Conservation (phyloP, 2,888 invertebrate species). For the Troides helena region DNA sequence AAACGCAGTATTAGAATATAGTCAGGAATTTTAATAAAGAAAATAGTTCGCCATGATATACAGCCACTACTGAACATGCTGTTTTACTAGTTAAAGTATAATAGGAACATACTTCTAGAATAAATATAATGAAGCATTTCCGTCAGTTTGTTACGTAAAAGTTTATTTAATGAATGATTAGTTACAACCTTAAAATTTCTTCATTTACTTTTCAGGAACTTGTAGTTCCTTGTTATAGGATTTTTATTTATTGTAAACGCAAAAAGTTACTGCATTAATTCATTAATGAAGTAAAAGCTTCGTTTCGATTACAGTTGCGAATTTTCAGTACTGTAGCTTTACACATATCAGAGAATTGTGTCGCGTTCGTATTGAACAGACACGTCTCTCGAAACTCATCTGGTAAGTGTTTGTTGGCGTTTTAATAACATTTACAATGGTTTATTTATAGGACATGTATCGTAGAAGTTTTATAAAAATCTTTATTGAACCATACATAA, state of each 20-base stretch:
- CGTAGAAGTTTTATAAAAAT: not conserved
- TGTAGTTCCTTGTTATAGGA: no score
- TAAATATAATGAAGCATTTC: no score
- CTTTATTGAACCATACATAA: not conserved
- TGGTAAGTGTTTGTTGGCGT: not conserved
- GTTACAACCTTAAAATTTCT: no score
- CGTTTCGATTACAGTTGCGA: not conserved
- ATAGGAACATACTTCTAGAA: no score
- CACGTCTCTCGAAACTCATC: constrained; percentile 1
- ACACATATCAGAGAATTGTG: not conserved
- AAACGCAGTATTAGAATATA: no score
- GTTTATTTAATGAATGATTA: no score
- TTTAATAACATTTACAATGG: not conserved
- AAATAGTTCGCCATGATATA: no score
- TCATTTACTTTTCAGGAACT: no score
- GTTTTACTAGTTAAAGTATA: no score
- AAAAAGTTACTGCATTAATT: not conserved
- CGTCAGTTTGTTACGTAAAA: no score
- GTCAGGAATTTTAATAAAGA: no score
- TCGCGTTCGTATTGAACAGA: not conserved
- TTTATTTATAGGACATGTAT: not conserved
- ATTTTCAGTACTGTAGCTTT: not conserved
- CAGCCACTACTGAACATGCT: no score
- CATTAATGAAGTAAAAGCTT: not conserved
- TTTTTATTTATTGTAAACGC: not conserved